Percentiles rank a stretch among this genome's conserved stretches.
These are phyloP conservation scores for Heliconius congener DNA, from an alignment of 1,140 invertebrate species.

Conservation along the genomic window DNA sequence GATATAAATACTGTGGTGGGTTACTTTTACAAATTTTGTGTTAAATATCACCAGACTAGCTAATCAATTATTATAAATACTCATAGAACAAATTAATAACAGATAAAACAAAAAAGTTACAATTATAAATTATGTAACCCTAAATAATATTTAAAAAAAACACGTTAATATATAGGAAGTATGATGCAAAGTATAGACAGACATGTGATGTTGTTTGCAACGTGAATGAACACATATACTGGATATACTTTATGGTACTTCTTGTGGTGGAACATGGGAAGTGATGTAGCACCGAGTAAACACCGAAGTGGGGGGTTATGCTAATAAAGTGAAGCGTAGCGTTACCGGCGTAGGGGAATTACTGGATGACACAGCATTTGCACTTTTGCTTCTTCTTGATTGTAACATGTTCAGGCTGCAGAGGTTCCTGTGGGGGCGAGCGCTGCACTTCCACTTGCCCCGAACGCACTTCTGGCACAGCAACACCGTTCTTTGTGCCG, in stretches of 20 bases:
- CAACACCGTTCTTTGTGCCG: slow-evolving; percentile 75
- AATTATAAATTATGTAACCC: slow-evolving; percentile 26
- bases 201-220: slow-evolving; percentile 45
- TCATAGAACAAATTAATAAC: slow-evolving; percentile 39
- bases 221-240: slow-evolving; percentile 56
- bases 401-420: slow-evolving; percentile 91
- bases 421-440: slow-evolving; percentile 87
- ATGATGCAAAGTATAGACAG: slow-evolving; percentile 43
- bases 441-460: slow-evolving; percentile 88
- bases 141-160: slow-evolving; percentile 31
- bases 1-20: slow-evolving; percentile 30
- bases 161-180: slow-evolving; percentile 29
- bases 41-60: slow-evolving; percentile 39
- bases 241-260: slow-evolving; percentile 44
- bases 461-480: slow-evolving; percentile 54
- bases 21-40: slow-evolving; percentile 29
- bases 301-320: slow-evolving; percentile 55
- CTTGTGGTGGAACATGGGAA: slow-evolving; percentile 50
- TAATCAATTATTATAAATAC: slow-evolving; percentile 33
- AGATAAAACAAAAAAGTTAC: slow-evolving; percentile 39
- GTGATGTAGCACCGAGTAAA: slow-evolving; percentile 73
- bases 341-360: slow-evolving; percentile 72
- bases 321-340: slow-evolving; percentile 52
- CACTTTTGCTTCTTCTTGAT: slow-evolving; percentile 95
- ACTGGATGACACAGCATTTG: slow-evolving; percentile 94